phyloP scores from a whole-genome alignment of 2,113 vertebrate genomes.

The Sisor rabdophorus region DNA sequence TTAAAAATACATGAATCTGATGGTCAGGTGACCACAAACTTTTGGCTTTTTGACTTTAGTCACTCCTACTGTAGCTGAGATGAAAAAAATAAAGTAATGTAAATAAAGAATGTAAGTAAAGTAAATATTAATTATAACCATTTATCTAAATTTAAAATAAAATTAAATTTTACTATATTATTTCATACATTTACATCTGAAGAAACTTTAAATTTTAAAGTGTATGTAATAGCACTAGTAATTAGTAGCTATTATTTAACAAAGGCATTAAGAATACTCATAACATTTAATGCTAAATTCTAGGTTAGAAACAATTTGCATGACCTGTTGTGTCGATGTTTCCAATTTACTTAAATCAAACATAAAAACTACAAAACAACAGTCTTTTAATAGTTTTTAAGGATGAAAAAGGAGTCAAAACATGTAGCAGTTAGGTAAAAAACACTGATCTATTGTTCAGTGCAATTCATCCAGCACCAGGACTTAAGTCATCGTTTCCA shows the following conservation, averaged over 20 bases:
- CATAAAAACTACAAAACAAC: background rate
- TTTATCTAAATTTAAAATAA: background rate
- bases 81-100: too few species aligned
- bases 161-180: background rate
- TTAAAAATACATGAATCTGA: too few species aligned
- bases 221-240: background rate
- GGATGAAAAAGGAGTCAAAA: background rate
- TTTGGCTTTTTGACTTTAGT: too few species aligned
- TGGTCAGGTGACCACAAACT: too few species aligned
- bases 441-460: conserved; percentile 19
- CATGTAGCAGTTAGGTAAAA: background rate
- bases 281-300: conserved; percentile 45
- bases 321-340: conserved; percentile 37
- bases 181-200: background rate
- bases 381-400: background rate
- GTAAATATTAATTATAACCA: background rate
- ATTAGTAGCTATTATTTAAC: too few species aligned
- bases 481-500: conserved; percentile 3
- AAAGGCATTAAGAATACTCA: conserved; percentile 57
- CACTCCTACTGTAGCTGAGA: too few species aligned
- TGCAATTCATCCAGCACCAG: conserved; percentile 9
- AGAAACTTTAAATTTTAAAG: too few species aligned
- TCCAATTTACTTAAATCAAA: background rate
- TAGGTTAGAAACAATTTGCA: conserved; percentile 45
- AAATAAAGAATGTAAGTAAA: too few species aligned